Evolutionary conservation across 2,797 vertebrate species (phyloP), one percentile per base, ranked within the genome.

Genomic region (Epinephelus awoara): DNA sequence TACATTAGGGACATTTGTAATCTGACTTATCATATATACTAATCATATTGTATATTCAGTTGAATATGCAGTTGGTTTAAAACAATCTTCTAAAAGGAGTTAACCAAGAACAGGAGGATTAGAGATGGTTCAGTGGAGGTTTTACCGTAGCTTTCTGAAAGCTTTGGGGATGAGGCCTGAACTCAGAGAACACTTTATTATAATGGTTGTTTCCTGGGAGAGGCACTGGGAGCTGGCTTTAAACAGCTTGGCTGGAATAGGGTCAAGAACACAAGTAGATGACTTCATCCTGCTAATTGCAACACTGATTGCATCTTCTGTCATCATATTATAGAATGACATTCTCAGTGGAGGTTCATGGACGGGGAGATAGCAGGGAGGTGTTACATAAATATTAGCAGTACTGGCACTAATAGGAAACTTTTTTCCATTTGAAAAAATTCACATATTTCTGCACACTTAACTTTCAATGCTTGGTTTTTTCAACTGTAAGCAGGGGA

Each of bases 301-400:
- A 78, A 50, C 86, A 21, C 80, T 88, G 78, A 93, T 90, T 91
- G 82, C 88, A 87, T 91, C 88, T 86, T 89, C 80, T 87, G 81
- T 91, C 85, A 81, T 90, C 86, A 75, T 81, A 85, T 85, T 85
- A 72, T 62, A 67, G 47, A 54, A 78, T 79, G 73, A 72, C 79
- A 85, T 59, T 76, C 3, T 38, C 25, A 73, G 64, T 67, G 52
- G 65, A 82, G 57, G 78, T 89, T 84, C 55, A 74, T 38, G n/a
- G 66, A 75, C 73, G 58, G 42, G 17, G 56, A 75, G n/a, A 73
- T 74, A 47, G 40, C 44, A 27, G 13, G 8, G 56, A 73, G 56
- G 49, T 52, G 42, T 64, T 84, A 69, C 21, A 77, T 77, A 58
- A 11, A 59, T 67, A 79, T 74, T 63, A 67, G 49, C 57, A 63